Percentiles rank a stretch among this genome's conserved stretches.
These are phyloP conservation scores for Andrena haemorrhoa DNA, from an alignment of 2,888 invertebrate species.

Conservation along the genomic window DNA sequence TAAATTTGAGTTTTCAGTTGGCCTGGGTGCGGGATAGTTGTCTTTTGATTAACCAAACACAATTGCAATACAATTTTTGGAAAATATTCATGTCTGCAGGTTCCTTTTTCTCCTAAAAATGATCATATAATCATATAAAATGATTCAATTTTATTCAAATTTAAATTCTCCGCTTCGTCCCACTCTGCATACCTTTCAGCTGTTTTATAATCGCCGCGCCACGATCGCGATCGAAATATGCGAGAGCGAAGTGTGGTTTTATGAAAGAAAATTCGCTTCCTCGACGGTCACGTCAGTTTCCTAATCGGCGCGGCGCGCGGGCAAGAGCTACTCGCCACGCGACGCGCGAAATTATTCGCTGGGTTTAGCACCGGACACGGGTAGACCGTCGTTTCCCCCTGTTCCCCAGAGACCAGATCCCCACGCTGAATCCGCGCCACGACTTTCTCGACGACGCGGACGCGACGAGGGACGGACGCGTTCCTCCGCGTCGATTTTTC, in stretches of 20 bases:
- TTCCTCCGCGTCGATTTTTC: conserved; percentile 49
- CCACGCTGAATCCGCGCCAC: not conserved
- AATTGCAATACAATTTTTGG: no score
- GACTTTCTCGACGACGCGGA: conserved; percentile 38
- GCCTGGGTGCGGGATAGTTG: no score
- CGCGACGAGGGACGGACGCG: conserved; percentile 14
- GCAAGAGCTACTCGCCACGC: no score
- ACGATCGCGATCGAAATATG: not conserved
- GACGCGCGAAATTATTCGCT: no score
- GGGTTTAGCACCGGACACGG: conserved; percentile 17
- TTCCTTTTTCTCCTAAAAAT: no score
- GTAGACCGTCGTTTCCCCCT: conserved; percentile 22
- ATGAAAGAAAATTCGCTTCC: not conserved
- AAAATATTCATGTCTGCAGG: no score
- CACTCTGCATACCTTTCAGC: not conserved
- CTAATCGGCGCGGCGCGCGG: not conserved
- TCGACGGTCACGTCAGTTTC: not conserved
- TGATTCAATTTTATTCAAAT: no score
- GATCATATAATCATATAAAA: no score
- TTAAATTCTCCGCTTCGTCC: no score
- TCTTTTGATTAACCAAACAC: no score
- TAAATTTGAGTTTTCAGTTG: no score
- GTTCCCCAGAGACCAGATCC: conserved; percentile 2
- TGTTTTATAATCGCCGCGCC: no score
- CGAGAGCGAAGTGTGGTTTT: not conserved